Evolutionary conservation across 2,113 vertebrate species (phyloP), one percentile per base, ranked within the genome.

Genomic region (Heterotilapia buettikoferi): DNA sequence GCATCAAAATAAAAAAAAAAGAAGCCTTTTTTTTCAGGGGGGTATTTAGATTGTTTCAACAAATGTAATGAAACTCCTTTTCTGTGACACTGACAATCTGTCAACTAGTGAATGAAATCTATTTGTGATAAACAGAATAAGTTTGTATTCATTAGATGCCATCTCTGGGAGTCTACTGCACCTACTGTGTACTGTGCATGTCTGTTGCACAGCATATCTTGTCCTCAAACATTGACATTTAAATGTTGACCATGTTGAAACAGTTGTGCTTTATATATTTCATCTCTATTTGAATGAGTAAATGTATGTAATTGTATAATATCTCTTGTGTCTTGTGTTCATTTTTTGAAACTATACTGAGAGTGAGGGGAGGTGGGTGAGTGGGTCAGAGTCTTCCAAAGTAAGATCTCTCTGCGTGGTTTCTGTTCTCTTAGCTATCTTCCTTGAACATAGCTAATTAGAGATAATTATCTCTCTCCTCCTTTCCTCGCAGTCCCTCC

Each of bases 271-370:
- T 80, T 76, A 71, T 63, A 38, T 56, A 36, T 57, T n/a, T 66
- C 5, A 68, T 81, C 3, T 56, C 85, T 71, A 82, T 88, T 80
- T 88, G 86, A 84, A 85, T 29, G 38, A 93, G 52, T 92, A 93
- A 91, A 94, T 73, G 21, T 85, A n/a, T 71, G 50, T 68, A 24
- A 81, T 86, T 56, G 18, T 66, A 5, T n/a, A 52, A 80, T 47
- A 5, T 88, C 59, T 56, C 16, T 40, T 63, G 36, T 45, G 3
- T 83, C 13, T 82, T 59, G 84, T 82, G 61, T 85, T 78, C 13
- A 61, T 56, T 1, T 40, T 79, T 36, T 61, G 8, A 87, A 78
- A 40, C n/a, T 12, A 43, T 14, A 10, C 10, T 1, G 40, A 52
- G 73, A 13, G 16, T 1, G 13, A 16, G 40, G 16, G 5, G 57